These are phyloP conservation scores for Jaculus jaculus DNA, from an alignment of 2,113 vertebrate species.

Conservation along the genomic window DNA sequence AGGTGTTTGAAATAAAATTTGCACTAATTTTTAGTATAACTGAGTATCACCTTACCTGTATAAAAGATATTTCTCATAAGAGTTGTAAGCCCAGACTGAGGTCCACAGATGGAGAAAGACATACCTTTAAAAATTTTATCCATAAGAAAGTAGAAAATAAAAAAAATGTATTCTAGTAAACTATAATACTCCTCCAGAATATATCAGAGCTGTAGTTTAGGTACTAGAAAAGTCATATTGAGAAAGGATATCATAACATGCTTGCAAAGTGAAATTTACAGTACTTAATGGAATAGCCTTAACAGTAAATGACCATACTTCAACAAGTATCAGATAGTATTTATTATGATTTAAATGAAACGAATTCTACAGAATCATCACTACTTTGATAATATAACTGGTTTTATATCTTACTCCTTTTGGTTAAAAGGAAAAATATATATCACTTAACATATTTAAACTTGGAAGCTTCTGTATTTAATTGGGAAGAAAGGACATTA, in stretches of 20 bases:
- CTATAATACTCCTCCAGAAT: neutral
- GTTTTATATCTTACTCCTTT: slow-evolving; percentile 44
- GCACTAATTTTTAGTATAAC: neutral
- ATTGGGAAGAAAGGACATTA: slow-evolving; percentile 6
- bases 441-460: slow-evolving; percentile 27
- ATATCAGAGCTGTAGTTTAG: neutral
- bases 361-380: slow-evolving; percentile 10
- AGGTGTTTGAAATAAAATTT: neutral
- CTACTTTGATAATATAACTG: neutral
- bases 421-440: slow-evolving; percentile 34
- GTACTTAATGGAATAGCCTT: neutral
- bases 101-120: neutral
- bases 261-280: slow-evolving; percentile 5
- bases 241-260: neutral
- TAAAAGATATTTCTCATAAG: neutral
- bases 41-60: neutral
- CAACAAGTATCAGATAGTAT: slow-evolving; percentile 27
- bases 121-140: neutral
- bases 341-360: slow-evolving; percentile 63
- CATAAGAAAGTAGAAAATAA: neutral
- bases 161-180: neutral
- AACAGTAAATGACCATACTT: slow-evolving; percentile 25
- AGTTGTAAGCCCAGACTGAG: neutral
- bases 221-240: neutral
- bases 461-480: slow-evolving; percentile 13